Evolutionary conservation across 1,140 invertebrate species (phyloP).

Genomic region (Euschistus heros): DNA sequence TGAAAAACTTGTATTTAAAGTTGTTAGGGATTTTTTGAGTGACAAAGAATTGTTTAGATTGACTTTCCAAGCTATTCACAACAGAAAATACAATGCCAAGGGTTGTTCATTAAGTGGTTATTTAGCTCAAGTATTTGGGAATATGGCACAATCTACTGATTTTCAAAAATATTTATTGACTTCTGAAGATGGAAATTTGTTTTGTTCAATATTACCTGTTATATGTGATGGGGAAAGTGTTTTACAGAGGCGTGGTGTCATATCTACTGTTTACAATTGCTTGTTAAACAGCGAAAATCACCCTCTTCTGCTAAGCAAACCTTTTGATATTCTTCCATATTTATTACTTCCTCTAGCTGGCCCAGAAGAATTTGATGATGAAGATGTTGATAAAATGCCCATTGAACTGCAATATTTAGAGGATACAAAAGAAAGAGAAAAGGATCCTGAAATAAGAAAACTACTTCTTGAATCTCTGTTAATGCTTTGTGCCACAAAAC

Average conservation of each 20-base stretch:
- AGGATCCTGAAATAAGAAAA: slow-evolving; percentile 64
- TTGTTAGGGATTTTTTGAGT: neutral
- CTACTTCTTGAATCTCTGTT: slow-evolving; percentile 33
- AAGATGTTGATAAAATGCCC: slow-evolving; percentile 63
- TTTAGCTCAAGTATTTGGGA: slow-evolving; percentile 20
- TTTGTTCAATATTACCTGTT: slow-evolving; percentile 6
- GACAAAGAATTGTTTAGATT: neutral
- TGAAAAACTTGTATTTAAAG: neutral
- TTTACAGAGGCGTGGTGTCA: slow-evolving; percentile 8
- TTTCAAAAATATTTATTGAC: slow-evolving; percentile 13
- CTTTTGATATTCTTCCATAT: slow-evolving; percentile 66
- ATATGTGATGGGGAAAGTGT: neutral
- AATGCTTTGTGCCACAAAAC: slow-evolving; percentile 59
- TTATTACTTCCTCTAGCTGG: slow-evolving; percentile 76
- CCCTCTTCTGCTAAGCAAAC: slow-evolving; percentile 58
- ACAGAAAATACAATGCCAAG: neutral
- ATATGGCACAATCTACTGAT: slow-evolving; percentile 19
- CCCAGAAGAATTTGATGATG: slow-evolving; percentile 76
- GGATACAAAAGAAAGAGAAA: slow-evolving; percentile 65
- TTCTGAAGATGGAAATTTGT: slow-evolving; percentile 5
- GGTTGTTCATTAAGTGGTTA: neutral
- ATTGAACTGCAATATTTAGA: slow-evolving; percentile 55
- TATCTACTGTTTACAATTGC: slow-evolving; percentile 20
- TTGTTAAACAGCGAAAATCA: slow-evolving; percentile 19
- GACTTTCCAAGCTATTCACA: neutral